phyloP scores from a whole-genome alignment of 2,888 invertebrate species.

The Phania funesta region DNA sequence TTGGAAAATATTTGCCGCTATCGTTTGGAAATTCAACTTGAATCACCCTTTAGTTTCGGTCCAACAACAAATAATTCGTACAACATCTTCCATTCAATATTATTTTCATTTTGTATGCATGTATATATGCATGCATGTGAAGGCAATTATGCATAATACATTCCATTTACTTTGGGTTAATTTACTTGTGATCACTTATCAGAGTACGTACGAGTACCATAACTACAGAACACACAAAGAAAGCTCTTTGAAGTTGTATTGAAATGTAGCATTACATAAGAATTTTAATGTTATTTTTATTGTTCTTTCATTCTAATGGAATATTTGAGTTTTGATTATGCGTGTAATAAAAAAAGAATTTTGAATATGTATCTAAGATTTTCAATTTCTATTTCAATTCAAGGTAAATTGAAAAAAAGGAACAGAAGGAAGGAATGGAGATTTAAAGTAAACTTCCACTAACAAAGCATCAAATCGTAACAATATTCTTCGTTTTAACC shows the following conservation, averaged over 20 bases:
- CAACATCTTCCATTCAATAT: slow-evolving; percentile 53
- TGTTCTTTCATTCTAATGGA: neutral
- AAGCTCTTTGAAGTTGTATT: slow-evolving; percentile 33
- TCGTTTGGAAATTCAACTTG: too few relatives aligned
- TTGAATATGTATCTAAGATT: neutral
- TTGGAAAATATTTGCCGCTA: too few relatives aligned
- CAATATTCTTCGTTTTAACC: too few relatives aligned
- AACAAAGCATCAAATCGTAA: too few relatives aligned
- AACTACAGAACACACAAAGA: slow-evolving; percentile 45
- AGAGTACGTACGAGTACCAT: neutral
- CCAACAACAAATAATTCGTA: slow-evolving; percentile 22
- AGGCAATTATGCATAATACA: neutral
- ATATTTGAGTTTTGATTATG: slow-evolving; percentile 22
- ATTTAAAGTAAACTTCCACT: too few relatives aligned
- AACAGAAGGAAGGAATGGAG: too few relatives aligned
- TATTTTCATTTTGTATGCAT: neutral
- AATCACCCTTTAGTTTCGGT: too few relatives aligned
- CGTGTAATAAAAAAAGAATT: slow-evolving; percentile 31
- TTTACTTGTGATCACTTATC: slow-evolving; percentile 45
- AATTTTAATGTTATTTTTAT: slow-evolving; percentile 33
- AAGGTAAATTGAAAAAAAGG: too few relatives aligned
- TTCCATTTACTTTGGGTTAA: slow-evolving; percentile 56
- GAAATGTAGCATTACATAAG: slow-evolving; percentile 54
- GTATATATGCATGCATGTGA: neutral
- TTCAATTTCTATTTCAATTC: neutral